A percentile compares a stretch with the other conserved stretches of the same genome.
phyloP scores from a whole-genome alignment of 2,797 vertebrate genomes.

The Peromyscus attwateri region DNA sequence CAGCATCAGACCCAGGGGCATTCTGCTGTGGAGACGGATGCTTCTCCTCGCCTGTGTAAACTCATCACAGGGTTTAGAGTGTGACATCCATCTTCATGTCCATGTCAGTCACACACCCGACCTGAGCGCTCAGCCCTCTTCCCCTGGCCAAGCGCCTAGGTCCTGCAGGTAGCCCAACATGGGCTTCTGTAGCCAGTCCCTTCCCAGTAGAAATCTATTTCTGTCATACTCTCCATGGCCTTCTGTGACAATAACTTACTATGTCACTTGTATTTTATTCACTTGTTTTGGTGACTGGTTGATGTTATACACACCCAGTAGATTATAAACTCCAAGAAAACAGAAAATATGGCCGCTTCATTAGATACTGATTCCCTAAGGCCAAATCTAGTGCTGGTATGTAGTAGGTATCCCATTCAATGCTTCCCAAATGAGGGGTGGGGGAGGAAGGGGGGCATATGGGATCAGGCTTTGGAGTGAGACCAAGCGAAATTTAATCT shows the following conservation, averaged over 20 bases:
- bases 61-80: fast-evolving
- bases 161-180: background rate
- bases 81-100: fast-evolving
- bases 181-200: background rate
- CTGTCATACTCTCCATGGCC: fast-evolving
- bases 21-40: background rate
- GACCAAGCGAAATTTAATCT: too few species aligned
- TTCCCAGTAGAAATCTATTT: fast-evolving
- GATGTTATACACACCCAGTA: fast-evolving
- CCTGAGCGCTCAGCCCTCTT: too few species aligned
- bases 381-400: background rate
- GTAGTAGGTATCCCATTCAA: background rate
- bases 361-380: too few species aligned
- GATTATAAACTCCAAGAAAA: background rate
- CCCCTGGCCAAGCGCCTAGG: fast-evolving
- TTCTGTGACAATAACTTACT: fast-evolving
- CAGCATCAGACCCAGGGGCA: background rate
- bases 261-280: fast-evolving
- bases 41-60: fast-evolving
- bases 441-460: background rate
- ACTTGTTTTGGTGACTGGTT: background rate
- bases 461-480: background rate
- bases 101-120: background rate
- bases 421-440: background rate
- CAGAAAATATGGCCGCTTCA: background rate